Base-by-base conservation (phyloP, 2,888 invertebrate species). In the Sarcophaga caerulescens region DNA sequence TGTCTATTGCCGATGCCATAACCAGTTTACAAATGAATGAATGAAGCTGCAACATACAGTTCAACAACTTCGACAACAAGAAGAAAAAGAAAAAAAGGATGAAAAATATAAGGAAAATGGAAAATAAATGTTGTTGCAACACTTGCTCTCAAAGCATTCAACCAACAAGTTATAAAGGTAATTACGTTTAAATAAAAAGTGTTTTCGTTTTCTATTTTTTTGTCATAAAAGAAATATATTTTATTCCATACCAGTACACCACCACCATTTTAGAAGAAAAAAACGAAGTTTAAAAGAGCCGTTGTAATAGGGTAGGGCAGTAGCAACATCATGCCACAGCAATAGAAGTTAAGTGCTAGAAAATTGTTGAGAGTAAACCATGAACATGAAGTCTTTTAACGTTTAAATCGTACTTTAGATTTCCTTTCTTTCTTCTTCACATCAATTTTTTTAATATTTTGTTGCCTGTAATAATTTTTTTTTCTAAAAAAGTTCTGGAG, bases 111-210 rank as follows among this genome's bases (percentile, higher is more conserved):
- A 35, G 35, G 17, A 21, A 62, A 35, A 59, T 21, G 10, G 8
- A 17, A 62, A 52, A 75, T 17, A 82, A 68, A 78, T 60, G 44
- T 77, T 35, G 47, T 69, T 78, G 60, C 45, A 65, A 47, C 65
- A 60, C 23, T 66, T 57, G 47, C 78, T 70, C 62, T 70, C 3
- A 65, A 57, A 60, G 25, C 44, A 82, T 63, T 82, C 76, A 76
- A 35, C 70, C 68, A 78, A 74, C 78, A 68, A 83, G 78, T 83
- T 83, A 73, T 73, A 71, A 78, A 85, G 78, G 85, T 85, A 82
- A 85, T 85, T 85, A 81, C 81, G 69, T 85, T 70, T 75, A 83
- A 85, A 83, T 83, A 66, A 76, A 81, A 81, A 81, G 78, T 83
- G 73, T 83, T 83, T 66, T 60, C 66, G 71, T 71, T 65, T 23